Evolutionary conservation across 2,797 vertebrate species (phyloP).

Genomic region (Leptodactylus fallax): DNA sequence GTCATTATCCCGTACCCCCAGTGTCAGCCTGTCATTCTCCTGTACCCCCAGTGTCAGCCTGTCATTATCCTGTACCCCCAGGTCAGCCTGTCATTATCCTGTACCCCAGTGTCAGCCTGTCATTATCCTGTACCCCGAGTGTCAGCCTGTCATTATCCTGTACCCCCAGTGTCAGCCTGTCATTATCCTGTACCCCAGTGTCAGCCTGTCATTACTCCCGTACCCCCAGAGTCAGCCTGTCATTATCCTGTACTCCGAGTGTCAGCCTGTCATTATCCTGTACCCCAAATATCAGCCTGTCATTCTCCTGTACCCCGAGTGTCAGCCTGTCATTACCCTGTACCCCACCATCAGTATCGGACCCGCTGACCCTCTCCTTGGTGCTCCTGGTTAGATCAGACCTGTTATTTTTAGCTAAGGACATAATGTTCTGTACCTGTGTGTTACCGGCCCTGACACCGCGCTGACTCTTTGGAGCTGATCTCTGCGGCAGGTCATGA

Average conservation of each 20-base stretch:
- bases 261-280: not conserved
- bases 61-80: not conserved
- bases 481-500: not conserved
- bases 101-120: not conserved
- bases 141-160: not conserved
- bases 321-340: not conserved
- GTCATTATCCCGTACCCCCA: not conserved
- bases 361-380: too few relatives aligned
- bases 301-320: not conserved
- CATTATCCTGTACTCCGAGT: not conserved
- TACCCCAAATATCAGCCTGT: not conserved
- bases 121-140: not conserved
- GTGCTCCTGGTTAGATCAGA: too few relatives aligned
- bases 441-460: not conserved
- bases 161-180: not conserved
- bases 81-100: constrained; percentile 1
- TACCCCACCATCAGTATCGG: not conserved
- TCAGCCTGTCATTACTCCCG: not conserved
- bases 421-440: too few relatives aligned
- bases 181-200: not conserved
- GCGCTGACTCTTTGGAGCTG: not conserved
- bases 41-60: not conserved
- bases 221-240: not conserved
- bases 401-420: too few relatives aligned
- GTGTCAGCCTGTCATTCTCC: not conserved